Evolutionary conservation across 1,140 invertebrate genomes (phyloP), one percentile per base, ranked within the genome.

Genomic region (Heliconius nattereri): DNA sequence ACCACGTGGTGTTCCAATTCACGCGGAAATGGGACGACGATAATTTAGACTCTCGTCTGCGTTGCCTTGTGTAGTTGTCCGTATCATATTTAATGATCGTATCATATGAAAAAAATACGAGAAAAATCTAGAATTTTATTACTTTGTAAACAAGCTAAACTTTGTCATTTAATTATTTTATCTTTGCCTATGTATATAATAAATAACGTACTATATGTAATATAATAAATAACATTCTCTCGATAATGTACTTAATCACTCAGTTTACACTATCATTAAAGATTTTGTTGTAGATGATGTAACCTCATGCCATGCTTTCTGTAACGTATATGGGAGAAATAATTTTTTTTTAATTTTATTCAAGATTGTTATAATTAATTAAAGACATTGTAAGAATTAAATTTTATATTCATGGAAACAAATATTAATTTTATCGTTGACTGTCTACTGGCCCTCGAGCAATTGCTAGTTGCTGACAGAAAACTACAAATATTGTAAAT

Each of bases 1-100:
- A 77, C 66, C 76, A 77, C 76, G 45, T 77, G 76, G 76, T 54
- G 76, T 29, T 66, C 76, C 49, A 77, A 72, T 77, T 77, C 37
- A 35, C 76, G 70, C 66, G 76, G 76, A 77, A 77, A 37, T 77
- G 70, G 75, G 45, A 71, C 76, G 45, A 54, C 29, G 76, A 77
- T 77, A 71, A 77, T 76, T 76, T 71, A 70, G 70, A 77, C 76
- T 71, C 45, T 72, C 70, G 76, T 71, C 76, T 66, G 60, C 70
- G 45, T 72, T 29, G 66, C 13, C 66, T 76, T 40, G 35, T 29
- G 26, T 71, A 71, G 71, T n/a, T 71, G 71, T n/a, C 6, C 60
- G 26, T 29, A 16, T 71, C 23, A 13, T n/a, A 26, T 71, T 71
- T 32, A 71, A 71, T 20, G 32, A 29, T 26, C 29, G 66, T 71